Evolutionary conservation across 2,113 vertebrate species (phyloP).

Genomic region (Aphyosemion australe): DNA sequence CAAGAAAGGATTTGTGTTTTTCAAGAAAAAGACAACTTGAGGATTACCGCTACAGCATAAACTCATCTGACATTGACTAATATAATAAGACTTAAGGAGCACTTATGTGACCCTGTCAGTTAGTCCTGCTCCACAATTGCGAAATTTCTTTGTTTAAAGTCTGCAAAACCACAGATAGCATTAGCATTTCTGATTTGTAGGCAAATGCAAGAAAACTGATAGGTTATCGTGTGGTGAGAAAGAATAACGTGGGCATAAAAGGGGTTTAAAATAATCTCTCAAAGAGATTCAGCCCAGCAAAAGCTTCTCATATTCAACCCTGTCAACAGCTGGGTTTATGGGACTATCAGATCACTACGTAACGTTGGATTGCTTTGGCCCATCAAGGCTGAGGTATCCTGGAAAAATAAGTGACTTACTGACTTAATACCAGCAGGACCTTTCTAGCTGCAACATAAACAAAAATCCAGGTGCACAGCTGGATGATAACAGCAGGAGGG

Average conservation of each 20-base stretch:
- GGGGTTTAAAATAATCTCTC: neutral
- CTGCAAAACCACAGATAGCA: slow-evolving; percentile 36
- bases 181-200: slow-evolving; percentile 57
- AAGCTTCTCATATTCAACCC: slow-evolving; percentile 23
- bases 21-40: slow-evolving; percentile 32
- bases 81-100: slow-evolving; percentile 61
- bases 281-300: slow-evolving; percentile 3
- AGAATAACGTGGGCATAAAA: neutral
- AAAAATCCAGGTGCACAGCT: slow-evolving; percentile 53
- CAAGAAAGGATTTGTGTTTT: slow-evolving; percentile 31
- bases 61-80: slow-evolving; percentile 64
- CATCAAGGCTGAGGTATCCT: slow-evolving; percentile 23
- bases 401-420: slow-evolving; percentile 19
- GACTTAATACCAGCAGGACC: slow-evolving; percentile 39
- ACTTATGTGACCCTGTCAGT: slow-evolving; percentile 68
- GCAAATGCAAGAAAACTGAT: slow-evolving; percentile 17
- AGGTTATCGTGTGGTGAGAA: slow-evolving; percentile 7
- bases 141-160: too few species aligned
- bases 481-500: neutral
- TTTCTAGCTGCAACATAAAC: slow-evolving; percentile 24
- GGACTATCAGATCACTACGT: slow-evolving; percentile 34
- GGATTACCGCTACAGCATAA: slow-evolving; percentile 55
- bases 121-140: slow-evolving; percentile 16
- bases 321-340: slow-evolving; percentile 48
- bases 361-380: slow-evolving; percentile 9